Base-by-base conservation (phyloP, 2,888 invertebrate genomes). In the Drosophila seclusa region DNA sequence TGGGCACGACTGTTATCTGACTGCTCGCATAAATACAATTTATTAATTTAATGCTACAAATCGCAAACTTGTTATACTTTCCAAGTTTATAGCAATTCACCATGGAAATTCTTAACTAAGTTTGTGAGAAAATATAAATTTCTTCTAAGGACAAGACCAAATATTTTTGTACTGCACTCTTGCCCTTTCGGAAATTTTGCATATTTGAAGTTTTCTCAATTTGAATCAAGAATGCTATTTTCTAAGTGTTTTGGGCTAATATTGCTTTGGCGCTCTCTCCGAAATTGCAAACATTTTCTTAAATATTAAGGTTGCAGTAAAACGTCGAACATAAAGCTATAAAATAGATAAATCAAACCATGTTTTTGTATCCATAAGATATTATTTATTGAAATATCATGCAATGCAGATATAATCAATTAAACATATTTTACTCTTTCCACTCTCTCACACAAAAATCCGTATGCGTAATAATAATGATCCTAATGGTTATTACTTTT, bases 401-500 rank as follows among this genome's bases (percentile, higher is more conserved):
- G 4, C 32, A 11, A 4, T 4, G 32, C 32, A 32, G 11, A 0
- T 11, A 32, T 32, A 32, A 57, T 57, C 4, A 61, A 36, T 54
- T 3, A 49, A 54, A 11, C 24, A 38, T 16, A 16, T 21, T 59
- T 31, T 4, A 58, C 31, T 27, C 11, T 21, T n/a, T 31, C 4
- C 21, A 16, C 27, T 8, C 4, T 16, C 16, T 18, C 13, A 49
- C 29, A 16, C 13, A 4, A n/a, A 31, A 31, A 16, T 34, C 38
- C 8, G 34, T 4, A 38, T 54, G 38, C 58, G 55, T 54, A 65
- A 65, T 50, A 50, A 57, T 50, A 67, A 55, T 66, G 49, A 57
- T 16, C 21, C 45, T 45, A 24, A 45, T 45, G 45, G 1, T 27
- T 27, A 7, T 40, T 52, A 42, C 24, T 24, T 24, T n/a, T 58